Evolutionary conservation across 92 coral and sea anemone genomes (phyloP).

Genomic region (Metridium senile): DNA sequence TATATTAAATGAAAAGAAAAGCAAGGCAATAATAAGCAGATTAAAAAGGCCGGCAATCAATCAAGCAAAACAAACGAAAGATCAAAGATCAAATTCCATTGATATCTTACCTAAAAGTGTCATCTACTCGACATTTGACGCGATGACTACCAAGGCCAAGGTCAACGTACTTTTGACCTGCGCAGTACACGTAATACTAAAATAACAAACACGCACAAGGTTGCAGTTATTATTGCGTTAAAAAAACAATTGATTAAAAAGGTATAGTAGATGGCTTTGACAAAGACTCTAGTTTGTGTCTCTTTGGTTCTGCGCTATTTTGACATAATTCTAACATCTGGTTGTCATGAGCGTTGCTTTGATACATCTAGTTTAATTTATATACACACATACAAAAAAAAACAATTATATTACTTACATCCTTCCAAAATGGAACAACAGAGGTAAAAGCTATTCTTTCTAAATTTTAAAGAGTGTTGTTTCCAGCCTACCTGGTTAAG

Average conservation of each 20-base stretch:
- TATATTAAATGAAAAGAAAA: too few species aligned
- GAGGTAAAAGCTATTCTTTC: background rate
- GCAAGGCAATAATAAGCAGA: background rate
- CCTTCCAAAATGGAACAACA: background rate
- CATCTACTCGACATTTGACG: conserved; percentile 77
- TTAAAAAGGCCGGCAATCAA: background rate
- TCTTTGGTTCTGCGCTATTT: too few species aligned
- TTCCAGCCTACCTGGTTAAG: conserved; percentile 77
- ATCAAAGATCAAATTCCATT: background rate
- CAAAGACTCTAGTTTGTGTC: too few species aligned
- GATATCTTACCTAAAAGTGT: conserved; percentile 64
- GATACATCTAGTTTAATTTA: too few species aligned
- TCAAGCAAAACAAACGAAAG: background rate
- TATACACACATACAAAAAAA: too few species aligned
- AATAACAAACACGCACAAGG: background rate
- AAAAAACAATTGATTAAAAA: too few species aligned
- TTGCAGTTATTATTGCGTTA: background rate
- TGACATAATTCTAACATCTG: too few species aligned
- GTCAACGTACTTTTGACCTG: conserved; percentile 86
- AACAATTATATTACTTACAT: too few species aligned
- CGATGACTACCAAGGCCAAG: conserved; percentile 91
- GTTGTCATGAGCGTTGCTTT: too few species aligned
- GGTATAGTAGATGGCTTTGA: too few species aligned
- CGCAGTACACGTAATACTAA: conserved; percentile 77
- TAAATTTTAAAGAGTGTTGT: conserved; percentile 56